These are phyloP conservation scores for Lithobates sylvaticus DNA, from an alignment of 2,797 vertebrate genomes.

Conservation along the genomic window DNA sequence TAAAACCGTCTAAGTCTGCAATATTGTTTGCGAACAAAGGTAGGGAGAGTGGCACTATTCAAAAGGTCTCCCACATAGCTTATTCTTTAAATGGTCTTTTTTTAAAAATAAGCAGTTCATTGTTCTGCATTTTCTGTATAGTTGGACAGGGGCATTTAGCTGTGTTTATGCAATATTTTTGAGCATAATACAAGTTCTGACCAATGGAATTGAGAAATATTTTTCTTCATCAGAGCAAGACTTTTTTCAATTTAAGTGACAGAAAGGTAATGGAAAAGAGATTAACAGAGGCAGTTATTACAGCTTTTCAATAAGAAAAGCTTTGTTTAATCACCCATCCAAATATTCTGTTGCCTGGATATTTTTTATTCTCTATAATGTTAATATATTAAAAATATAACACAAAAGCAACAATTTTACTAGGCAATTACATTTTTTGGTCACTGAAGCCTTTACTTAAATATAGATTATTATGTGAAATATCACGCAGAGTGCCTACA, in stretches of 20 bases:
- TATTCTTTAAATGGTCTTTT: slow-evolving; percentile 63
- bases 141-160: slow-evolving; percentile 49
- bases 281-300: slow-evolving; percentile 63
- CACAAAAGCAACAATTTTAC: slow-evolving; percentile 39
- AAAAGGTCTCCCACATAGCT: slow-evolving; percentile 59
- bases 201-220: slow-evolving; percentile 56
- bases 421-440: slow-evolving; percentile 48
- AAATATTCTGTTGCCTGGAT: slow-evolving; percentile 41
- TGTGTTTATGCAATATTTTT: slow-evolving; percentile 57
- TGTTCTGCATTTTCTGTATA: slow-evolving; percentile 45
- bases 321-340: slow-evolving; percentile 52
- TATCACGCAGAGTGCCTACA: slow-evolving; percentile 24
- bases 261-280: slow-evolving; percentile 64
- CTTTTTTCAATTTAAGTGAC: slow-evolving; percentile 62
- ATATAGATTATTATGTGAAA: slow-evolving; percentile 58
- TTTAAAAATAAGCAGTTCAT: slow-evolving; percentile 57
- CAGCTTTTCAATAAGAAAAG: slow-evolving; percentile 54
- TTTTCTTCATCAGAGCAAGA: slow-evolving; percentile 48
- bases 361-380: slow-evolving; percentile 45
- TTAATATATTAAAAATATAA: slow-evolving; percentile 44
- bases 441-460: slow-evolving; percentile 54
- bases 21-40: slow-evolving; percentile 60
- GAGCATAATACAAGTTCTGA: slow-evolving; percentile 62
- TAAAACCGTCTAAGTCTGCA: slow-evolving; percentile 60
- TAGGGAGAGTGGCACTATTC: slow-evolving; percentile 51